Evolutionary conservation across 2,888 invertebrate genomes (phyloP).

Genomic region (Nephrotoma flavescens): DNA sequence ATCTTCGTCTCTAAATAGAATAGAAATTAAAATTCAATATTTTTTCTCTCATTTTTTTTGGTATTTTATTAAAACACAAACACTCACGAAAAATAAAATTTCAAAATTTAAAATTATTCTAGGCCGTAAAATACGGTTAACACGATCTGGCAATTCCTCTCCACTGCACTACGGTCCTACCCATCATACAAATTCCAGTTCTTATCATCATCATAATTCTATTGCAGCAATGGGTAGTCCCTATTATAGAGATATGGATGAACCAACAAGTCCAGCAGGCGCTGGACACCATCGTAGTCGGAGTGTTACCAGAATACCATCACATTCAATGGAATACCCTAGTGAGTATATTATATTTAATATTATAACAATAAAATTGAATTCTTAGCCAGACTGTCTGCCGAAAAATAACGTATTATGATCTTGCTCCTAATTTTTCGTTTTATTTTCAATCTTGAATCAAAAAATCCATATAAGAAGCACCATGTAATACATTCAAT

Average conservation of each 20-base stretch:
- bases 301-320: constrained; percentile 61
- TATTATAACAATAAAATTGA: not conserved
- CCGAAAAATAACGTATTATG: not conserved
- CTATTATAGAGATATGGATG: constrained; percentile 64
- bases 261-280: constrained; percentile 73
- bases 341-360: constrained; percentile 24
- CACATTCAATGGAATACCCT: constrained; percentile 42
- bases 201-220: constrained; percentile 35
- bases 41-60: not conserved
- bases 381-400: not conserved
- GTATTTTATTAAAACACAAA: not conserved
- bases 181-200: constrained; percentile 21
- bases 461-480: not conserved
- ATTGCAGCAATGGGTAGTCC: constrained; percentile 42
- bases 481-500: not conserved
- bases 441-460: not conserved
- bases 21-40: not conserved
- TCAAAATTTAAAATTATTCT: constrained; percentile 14
- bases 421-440: not conserved
- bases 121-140: constrained; percentile 20
- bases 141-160: constrained; percentile 22
- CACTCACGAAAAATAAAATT: not conserved
- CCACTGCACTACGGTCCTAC: constrained; percentile 22
- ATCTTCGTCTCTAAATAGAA: not conserved
- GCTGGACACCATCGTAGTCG: constrained; percentile 69